Evolutionary conservation across 2,113 vertebrate species (phyloP), one percentile per base, ranked within the genome.

Genomic region (Glaucomys volans): DNA sequence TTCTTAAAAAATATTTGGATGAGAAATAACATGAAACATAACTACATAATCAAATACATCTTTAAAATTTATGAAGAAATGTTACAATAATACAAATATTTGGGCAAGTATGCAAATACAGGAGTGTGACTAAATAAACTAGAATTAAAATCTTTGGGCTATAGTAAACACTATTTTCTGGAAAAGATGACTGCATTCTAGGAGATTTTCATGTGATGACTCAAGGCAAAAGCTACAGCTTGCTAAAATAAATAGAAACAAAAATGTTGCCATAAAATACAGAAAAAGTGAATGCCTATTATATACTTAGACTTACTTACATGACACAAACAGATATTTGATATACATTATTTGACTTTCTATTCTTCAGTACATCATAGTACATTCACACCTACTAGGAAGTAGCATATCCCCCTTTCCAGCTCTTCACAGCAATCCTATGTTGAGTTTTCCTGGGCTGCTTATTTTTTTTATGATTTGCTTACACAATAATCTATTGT

Each of bases 1-100:
- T 94, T 90, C 67, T 75, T 64, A 1, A 90, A 96, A 89, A 95
- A 52, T 89, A 87, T 28, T 30, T 64, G 28, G 17, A 75, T 95
- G 44, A 83, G 9, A 95, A 94, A 92, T 32, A 35, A 59, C 5
- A 67, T 12, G 59, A 85, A 47, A 77, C 3, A 96, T 7, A 66
- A 47, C 22, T 67, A 80, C 13, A 17, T 57, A 83, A 90, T 16
- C 91, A 30, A 76, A 71, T 40, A 75, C 26, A 40, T 32, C 47
- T 66, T 69, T 86, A 16, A 42, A 92, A 96, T 82, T 75, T 16
- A 87, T 87, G 35, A 95, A 91, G 20, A 95, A 76, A 81, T 52
- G 26, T 74, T 57, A 86, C 75, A 67, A n/a, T 54, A 83, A 42
- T 32, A 42, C 1, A 76, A 88, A 69, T 26, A 75, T 42, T 74